Percentiles rank a stretch among this genome's conserved stretches.
These are phyloP conservation scores for Dolichoris vasculosae DNA, from an alignment of 1,140 invertebrate species.

Conservation along the genomic window DNA sequence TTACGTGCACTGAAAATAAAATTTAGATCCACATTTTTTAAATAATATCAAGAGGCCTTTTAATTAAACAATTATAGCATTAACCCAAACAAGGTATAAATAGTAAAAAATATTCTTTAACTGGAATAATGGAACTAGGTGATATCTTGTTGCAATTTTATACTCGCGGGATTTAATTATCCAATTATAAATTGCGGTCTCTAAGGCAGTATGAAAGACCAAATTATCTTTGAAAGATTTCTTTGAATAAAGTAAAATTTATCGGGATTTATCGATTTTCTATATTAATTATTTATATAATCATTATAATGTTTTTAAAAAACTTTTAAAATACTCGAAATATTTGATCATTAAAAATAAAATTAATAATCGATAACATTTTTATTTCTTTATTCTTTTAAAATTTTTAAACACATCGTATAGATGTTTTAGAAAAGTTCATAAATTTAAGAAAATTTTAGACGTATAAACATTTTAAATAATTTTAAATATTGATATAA, in stretches of 20 bases:
- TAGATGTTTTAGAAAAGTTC: too few species aligned
- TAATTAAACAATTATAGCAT: not conserved
- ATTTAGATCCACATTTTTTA: not conserved
- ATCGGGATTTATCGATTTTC: not conserved
- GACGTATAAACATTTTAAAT: too few species aligned
- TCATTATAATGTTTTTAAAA: too few species aligned
- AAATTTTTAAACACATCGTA: too few species aligned
- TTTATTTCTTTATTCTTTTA: too few species aligned
- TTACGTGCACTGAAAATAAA: not conserved
- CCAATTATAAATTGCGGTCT: conserved; percentile 27
- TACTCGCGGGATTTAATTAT: conserved; percentile 21
- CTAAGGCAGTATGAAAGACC: not conserved
- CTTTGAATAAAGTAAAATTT: not conserved
- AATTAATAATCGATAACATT: too few species aligned
- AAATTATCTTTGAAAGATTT: conserved; percentile 13
- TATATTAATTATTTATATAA: too few species aligned
- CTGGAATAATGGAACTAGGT: not conserved
- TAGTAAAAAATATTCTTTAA: not conserved
- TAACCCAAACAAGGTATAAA: not conserved
- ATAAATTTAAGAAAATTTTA: too few species aligned
- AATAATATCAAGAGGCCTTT: too few species aligned
- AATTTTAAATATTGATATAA: too few species aligned
- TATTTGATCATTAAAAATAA: too few species aligned
- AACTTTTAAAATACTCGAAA: too few species aligned
- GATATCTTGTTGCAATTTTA: not conserved